Evolutionary conservation across 2,113 vertebrate species (phyloP), one percentile per base, ranked within the genome.

Genomic region (Ochotona princeps): DNA sequence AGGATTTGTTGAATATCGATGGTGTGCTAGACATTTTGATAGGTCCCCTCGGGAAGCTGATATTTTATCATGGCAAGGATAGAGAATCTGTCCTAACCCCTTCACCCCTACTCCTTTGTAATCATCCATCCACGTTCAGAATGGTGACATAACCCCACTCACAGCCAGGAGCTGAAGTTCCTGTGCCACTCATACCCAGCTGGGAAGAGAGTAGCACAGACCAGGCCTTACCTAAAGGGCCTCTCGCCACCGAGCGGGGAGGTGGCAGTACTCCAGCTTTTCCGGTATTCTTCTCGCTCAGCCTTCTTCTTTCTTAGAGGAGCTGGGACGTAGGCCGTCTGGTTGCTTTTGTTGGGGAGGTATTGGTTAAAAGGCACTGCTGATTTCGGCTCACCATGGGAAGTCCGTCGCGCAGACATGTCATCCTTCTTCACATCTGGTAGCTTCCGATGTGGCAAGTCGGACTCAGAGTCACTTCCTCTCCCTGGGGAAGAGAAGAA

Each of bases 281-380:
- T 99, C 23, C 98, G 97, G 44, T 97, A 98, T 5, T 98, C 98
- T 49, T 99, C 99, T 23, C 98, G 97, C 17, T 99, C 99, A 0
- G 94, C 97, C 83, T 97, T 98, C 97, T 99, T 99, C 89, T 98
- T 99, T 79, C 99, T 98, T 57, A 99, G 98, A 0, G 98, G 98
- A 8, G 98, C 97, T 0, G 99, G 99, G 87, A 99, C 85, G 1
- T 99, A 99, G 57, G 98, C 98, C 1, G 98, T 99, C 98, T 99
- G 99, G 97, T 99, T 99, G 97, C 98, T 99, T 97, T 98, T 99
- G 98, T 99, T 99, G 1, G 99, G 99, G 95, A 99, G 99, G 98
- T 99, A 99, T 98, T 99, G 99, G 98, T 99, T 99, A 96, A 99
- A 99, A 97, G 99, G 99, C 98, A 99, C 98, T 93, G 98, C 98